Percentiles rank a stretch among this genome's conserved stretches.
phyloP scores from a whole-genome alignment of 2,113 vertebrate species.

The Gymnocephalus cernua region DNA sequence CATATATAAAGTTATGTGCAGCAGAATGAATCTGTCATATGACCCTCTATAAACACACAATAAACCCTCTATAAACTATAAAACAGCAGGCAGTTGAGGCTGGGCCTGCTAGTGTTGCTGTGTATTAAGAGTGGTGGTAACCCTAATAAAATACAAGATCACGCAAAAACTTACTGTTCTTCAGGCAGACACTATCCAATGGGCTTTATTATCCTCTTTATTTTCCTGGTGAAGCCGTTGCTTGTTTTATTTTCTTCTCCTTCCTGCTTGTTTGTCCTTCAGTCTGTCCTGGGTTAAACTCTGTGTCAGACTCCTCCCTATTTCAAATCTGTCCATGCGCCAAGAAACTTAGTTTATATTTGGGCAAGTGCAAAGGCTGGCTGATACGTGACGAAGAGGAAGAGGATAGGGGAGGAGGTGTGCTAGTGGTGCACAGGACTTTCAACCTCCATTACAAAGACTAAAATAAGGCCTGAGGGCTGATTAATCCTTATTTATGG shows the following conservation, averaged over 20 bases:
- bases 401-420: neutral
- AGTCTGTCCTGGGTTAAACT: constrained; percentile 77
- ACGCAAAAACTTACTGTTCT: constrained; percentile 57
- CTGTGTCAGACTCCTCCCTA: constrained; percentile 75
- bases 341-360: constrained; percentile 84
- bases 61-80: neutral
- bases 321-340: constrained; percentile 63
- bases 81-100: constrained; percentile 2
- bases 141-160: neutral
- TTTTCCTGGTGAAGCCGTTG: neutral
- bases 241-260: constrained; percentile 21
- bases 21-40: neutral
- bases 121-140: rapidly evolving
- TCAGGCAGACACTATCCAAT: constrained; percentile 2
- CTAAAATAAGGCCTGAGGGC: neutral
- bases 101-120: constrained; percentile 20
- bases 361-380: constrained; percentile 67
- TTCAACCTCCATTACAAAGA: neutral
- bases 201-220: constrained; percentile 18
- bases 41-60: neutral
- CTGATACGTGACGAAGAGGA: constrained; percentile 35
- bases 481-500: neutral
- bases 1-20: neutral
- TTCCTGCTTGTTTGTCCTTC: constrained; percentile 81
- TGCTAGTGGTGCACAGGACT: neutral